phyloP scores from a whole-genome alignment of 2,797 vertebrate species.

The Danio kyathit region DNA sequence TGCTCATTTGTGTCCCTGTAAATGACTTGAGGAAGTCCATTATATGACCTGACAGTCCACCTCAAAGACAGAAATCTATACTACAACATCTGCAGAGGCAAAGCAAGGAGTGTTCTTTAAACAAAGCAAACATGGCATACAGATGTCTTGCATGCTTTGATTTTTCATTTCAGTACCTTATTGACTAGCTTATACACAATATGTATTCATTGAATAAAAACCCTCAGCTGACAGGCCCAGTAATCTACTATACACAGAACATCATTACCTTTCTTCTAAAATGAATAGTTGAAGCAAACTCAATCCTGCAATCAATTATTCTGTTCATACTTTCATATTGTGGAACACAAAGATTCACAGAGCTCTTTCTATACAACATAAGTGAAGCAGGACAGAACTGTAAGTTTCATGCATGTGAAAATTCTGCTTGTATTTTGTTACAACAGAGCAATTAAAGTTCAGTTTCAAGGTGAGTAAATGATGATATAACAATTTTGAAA shows the following conservation, averaged over 20 bases:
- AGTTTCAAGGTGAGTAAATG: background rate
- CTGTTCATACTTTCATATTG: background rate
- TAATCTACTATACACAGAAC: background rate
- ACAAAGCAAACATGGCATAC: background rate
- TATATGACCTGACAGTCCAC: background rate
- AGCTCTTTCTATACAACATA: constrained; percentile 19
- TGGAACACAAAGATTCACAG: constrained; percentile 35
- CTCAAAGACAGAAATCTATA: background rate
- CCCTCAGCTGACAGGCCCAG: background rate
- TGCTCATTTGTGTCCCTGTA: background rate
- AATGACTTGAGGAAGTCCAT: background rate
- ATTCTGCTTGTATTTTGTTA: background rate
- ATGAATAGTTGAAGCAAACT: background rate
- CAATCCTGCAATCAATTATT: background rate
- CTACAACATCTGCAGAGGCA: background rate
- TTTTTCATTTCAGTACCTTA: background rate
- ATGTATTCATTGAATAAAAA: background rate
- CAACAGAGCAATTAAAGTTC: background rate
- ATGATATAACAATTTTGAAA: background rate
- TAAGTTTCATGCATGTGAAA: background rate
- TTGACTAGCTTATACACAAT: background rate
- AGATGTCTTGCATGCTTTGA: background rate
- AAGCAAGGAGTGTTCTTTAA: background rate
- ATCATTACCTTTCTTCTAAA: background rate
- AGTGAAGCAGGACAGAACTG: background rate